A percentile compares a stretch with the other conserved stretches of the same genome.
Evolutionary conservation across 2,113 vertebrate genomes (phyloP).

Genomic region (Martes martes): DNA sequence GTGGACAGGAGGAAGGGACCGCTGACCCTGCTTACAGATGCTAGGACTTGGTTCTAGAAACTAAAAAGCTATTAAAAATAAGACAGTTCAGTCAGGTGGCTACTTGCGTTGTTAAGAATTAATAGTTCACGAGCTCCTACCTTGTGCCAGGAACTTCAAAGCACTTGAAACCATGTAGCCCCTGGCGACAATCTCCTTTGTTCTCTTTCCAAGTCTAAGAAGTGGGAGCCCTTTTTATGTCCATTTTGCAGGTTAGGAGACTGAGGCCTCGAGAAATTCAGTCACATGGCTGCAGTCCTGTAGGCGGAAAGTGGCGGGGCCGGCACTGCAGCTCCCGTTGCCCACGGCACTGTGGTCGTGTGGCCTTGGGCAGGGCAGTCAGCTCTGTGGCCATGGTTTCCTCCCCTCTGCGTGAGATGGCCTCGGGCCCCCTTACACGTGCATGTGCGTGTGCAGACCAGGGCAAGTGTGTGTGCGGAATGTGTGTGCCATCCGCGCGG

Average conservation of each 20-base stretch:
- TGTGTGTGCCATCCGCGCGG: rapidly evolving
- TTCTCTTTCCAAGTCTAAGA: neutral
- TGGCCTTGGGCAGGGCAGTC: neutral
- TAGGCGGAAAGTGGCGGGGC: neutral
- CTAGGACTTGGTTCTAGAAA: neutral
- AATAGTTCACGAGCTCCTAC: neutral
- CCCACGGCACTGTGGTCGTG: neutral
- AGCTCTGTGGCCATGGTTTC: neutral
- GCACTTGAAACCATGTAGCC: neutral
- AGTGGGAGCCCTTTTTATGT: neutral
- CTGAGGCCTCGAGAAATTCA: neutral
- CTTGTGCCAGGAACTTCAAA: neutral
- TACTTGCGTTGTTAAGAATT: neutral
- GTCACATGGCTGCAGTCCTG: neutral
- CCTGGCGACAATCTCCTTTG: neutral
- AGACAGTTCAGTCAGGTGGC: neutral
- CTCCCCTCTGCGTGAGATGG: neutral
- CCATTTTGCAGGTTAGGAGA: neutral
- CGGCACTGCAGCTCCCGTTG: neutral
- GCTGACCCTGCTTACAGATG: neutral
- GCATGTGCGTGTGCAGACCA: neutral
- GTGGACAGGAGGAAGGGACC: neutral
- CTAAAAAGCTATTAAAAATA: neutral
- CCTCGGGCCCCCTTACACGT: neutral
- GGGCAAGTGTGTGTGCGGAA: neutral